Conservation (phyloP, 2,797 vertebrate species). For the Sebastes diploproa region DNA sequence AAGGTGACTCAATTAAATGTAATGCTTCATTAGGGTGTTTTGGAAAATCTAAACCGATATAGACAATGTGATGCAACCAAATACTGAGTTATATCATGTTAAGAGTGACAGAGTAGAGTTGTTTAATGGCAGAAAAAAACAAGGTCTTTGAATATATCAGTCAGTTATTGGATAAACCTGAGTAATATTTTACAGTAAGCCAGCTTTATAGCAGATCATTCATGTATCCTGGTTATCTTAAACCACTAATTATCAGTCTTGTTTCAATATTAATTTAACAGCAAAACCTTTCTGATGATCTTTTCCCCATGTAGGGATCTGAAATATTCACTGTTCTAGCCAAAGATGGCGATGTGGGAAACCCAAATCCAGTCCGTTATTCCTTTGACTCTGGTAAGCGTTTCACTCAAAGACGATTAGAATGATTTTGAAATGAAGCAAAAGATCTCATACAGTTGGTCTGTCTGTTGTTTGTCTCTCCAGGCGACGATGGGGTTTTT, state of each 20-base stretch:
- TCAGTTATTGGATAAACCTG: not conserved
- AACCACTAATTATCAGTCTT: not conserved
- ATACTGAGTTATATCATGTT: not conserved
- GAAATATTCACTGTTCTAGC: constrained; percentile 92
- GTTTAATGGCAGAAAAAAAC: not conserved
- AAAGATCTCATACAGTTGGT: not conserved
- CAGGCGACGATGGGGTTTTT: constrained; percentile 90
- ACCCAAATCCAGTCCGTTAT: constrained; percentile 89
- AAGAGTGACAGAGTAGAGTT: not conserved
- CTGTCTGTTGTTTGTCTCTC: not conserved
- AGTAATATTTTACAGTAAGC: not conserved
- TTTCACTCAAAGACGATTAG: not conserved
- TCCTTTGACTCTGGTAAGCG: constrained; percentile 87
- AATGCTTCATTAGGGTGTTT: not conserved
- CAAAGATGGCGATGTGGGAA: constrained; percentile 92
- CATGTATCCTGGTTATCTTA: not conserved
- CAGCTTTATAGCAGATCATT: not conserved
- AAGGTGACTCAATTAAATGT: not conserved
- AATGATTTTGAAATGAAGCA: not conserved
- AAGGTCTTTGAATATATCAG: not conserved
- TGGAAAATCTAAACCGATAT: not conserved
- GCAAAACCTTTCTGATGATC: not conserved
- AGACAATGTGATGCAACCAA: not conserved
- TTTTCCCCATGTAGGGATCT: constrained; percentile 83
- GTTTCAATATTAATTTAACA: not conserved